Conservation (phyloP, 2,797 vertebrate species). For the Acanthiza pusilla region DNA sequence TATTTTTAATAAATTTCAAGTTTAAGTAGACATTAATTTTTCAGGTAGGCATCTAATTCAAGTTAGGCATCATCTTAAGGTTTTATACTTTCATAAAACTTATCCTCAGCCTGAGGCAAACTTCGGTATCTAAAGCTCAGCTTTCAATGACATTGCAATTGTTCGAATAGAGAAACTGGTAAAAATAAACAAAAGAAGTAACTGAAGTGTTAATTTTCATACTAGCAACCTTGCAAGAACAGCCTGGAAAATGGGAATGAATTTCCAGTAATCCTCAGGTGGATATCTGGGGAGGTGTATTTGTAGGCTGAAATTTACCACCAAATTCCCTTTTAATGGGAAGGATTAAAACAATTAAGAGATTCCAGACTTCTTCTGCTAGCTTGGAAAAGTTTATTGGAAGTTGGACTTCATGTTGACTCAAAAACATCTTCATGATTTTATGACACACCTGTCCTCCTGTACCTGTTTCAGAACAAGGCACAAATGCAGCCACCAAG, state of each 20-base stretch:
- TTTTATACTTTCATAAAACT: background rate
- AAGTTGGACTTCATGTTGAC: background rate
- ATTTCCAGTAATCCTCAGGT: background rate
- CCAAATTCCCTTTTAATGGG: background rate
- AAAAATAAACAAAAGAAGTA: background rate
- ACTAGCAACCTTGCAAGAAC: background rate
- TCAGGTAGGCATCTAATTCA: background rate
- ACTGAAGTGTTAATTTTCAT: background rate
- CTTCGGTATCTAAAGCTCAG: background rate
- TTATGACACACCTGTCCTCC: accelerated
- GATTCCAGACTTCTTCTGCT: background rate
- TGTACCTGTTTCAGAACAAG: background rate
- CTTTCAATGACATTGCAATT: background rate
- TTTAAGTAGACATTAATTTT: background rate
- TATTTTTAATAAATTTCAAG: background rate
- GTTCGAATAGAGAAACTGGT: background rate
- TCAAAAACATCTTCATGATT: background rate
- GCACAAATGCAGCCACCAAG: background rate
- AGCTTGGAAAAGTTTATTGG: background rate
- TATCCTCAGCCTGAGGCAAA: background rate
- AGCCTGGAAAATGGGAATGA: background rate
- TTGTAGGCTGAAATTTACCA: background rate
- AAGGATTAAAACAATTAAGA: background rate
- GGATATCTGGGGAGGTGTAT: background rate
- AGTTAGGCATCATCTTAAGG: background rate